These are phyloP conservation scores for Tachysurus fulvidraco DNA, from an alignment of 2,113 vertebrate genomes.

Conservation along the genomic window DNA sequence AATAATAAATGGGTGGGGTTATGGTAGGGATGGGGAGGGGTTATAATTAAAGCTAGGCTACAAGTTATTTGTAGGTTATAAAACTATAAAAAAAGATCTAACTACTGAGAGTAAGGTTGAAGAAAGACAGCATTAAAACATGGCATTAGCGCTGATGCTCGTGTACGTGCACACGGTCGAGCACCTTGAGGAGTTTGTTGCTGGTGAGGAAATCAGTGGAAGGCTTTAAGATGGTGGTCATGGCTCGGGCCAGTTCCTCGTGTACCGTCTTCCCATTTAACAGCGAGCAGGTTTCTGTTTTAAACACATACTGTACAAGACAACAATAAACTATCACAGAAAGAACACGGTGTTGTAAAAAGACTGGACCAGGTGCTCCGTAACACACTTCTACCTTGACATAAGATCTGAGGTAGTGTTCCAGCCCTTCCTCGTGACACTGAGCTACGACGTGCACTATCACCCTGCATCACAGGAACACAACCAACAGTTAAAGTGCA, in stretches of 20 bases:
- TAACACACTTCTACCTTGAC: conserved; percentile 81
- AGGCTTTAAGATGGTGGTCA: conserved; percentile 94
- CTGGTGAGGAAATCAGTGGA: conserved; percentile 96
- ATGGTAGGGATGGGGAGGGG: not conserved
- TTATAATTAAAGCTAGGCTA: not conserved
- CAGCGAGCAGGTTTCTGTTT: conserved; percentile 82
- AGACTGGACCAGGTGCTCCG: not conserved
- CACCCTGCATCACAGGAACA: conserved; percentile 76
- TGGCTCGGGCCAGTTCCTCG: conserved; percentile 92
- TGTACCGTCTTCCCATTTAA: conserved; percentile 87
- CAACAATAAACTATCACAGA: not conserved
- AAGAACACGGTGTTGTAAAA: not conserved
- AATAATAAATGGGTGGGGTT: not conserved
- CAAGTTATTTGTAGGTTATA: too few relatives aligned
- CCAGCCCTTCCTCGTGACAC: conserved; percentile 95
- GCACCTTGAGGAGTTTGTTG: conserved; percentile 96
- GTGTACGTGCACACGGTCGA: too few relatives aligned
- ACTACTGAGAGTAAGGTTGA: not conserved
- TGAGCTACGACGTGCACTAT: conserved; percentile 98
- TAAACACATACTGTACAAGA: conserved; percentile 85
- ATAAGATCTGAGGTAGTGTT: conserved; percentile 92
- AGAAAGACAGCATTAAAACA: not conserved
- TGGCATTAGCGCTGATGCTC: not conserved
- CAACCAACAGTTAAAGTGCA: not conserved
- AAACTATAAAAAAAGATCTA: too few relatives aligned